Evolutionary conservation across 2,888 invertebrate genomes (phyloP).

Genomic region (Nomada fucata): DNA sequence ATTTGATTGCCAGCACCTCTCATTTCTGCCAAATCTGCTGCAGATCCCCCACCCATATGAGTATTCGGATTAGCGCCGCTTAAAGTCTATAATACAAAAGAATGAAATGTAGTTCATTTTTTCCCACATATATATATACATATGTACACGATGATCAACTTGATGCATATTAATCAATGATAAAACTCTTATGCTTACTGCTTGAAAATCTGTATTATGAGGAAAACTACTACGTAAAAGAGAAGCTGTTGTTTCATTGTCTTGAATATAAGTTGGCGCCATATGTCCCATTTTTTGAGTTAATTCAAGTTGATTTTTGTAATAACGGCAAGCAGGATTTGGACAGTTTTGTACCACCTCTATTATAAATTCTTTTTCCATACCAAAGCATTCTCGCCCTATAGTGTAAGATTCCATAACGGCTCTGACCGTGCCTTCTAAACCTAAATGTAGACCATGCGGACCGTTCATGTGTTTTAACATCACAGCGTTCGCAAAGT

Average conservation of each 20-base stretch:
- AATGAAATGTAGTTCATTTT: neutral
- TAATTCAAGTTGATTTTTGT: constrained; percentile 91
- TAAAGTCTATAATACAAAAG: constrained; percentile 67
- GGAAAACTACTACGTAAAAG: constrained; percentile 79
- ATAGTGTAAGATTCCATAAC: constrained; percentile 95
- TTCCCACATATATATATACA: neutral
- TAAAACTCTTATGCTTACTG: constrained; percentile 64
- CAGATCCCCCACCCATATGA: constrained; percentile 77
- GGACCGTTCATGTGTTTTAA: constrained; percentile 95
- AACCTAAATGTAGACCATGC: constrained; percentile 92
- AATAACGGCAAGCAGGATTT: constrained; percentile 94
- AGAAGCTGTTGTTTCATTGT: constrained; percentile 80
- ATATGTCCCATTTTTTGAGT: constrained; percentile 83
- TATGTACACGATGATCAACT: neutral
- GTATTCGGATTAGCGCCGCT: constrained; percentile 76
- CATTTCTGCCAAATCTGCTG: constrained; percentile 78
- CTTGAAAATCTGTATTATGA: constrained; percentile 80
- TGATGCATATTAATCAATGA: constrained; percentile 4
- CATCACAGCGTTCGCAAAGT: constrained; percentile 96
- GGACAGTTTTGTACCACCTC: constrained; percentile 96
- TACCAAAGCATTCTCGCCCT: constrained; percentile 92
- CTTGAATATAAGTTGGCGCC: constrained; percentile 80
- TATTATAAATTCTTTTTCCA: constrained; percentile 95
- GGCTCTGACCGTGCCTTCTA: constrained; percentile 93
- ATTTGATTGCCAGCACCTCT: constrained; percentile 79